A percentile compares a stretch with the other conserved stretches of the same genome.
phyloP scores from a whole-genome alignment of 2,113 vertebrate species.

The Cebus imitator region DNA sequence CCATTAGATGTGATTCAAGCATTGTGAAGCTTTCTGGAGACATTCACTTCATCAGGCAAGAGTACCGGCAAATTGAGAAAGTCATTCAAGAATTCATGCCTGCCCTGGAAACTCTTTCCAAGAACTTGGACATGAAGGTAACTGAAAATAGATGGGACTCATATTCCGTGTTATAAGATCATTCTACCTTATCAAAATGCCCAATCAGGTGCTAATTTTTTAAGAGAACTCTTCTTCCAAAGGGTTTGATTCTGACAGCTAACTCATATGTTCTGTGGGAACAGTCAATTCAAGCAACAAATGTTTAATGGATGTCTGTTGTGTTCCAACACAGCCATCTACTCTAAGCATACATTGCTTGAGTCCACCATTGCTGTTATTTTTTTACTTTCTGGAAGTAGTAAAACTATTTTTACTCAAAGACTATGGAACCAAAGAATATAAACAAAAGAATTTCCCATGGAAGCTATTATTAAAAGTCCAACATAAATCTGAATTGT shows the following conservation, averaged over 20 bases:
- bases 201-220: not conserved
- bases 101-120: conserved; percentile 78
- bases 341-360: not conserved
- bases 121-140: conserved; percentile 88
- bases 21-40: conserved; percentile 87
- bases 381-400: not conserved
- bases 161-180: not conserved
- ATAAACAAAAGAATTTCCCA: not conserved
- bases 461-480: not conserved
- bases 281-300: not conserved
- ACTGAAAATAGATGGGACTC: conserved; percentile 42
- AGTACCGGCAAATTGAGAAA: conserved; percentile 82
- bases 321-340: not conserved
- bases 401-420: not conserved
- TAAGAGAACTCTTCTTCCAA: not conserved
- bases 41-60: conserved; percentile 75
- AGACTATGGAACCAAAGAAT: not conserved
- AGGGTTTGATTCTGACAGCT: conserved; percentile 12
- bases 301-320: not conserved
- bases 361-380: not conserved
- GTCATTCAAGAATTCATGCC: conserved; percentile 81
- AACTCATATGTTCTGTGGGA: not conserved
- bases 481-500: not conserved
- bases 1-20: conserved; percentile 89
- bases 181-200: not conserved